Percentiles rank a stretch among this genome's conserved stretches.
Conservation (phyloP, 2,797 vertebrate species). For the Meda fulgida region DNA sequence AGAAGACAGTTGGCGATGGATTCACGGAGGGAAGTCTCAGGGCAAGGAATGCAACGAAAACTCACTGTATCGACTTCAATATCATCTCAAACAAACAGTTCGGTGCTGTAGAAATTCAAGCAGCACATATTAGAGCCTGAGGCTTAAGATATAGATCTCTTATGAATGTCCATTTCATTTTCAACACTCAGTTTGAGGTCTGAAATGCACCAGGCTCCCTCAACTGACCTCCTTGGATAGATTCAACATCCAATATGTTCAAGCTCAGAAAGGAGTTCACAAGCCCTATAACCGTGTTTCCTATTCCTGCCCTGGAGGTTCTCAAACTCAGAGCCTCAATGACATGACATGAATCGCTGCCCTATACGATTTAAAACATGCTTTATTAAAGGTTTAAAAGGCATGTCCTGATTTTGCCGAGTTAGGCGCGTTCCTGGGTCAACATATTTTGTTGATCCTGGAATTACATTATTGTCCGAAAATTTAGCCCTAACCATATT, state of each 20-base stretch:
- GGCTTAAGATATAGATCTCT: conserved; percentile 15
- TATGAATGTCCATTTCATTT: conserved; percentile 11
- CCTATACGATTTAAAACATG: not conserved
- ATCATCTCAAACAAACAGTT: conserved; percentile 35
- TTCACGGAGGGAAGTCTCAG: not conserved
- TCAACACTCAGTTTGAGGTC: conserved; percentile 19
- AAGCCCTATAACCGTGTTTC: not conserved
- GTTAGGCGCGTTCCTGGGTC: not conserved
- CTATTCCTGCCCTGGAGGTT: not conserved
- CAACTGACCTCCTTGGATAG: not conserved
- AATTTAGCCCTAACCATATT: not conserved
- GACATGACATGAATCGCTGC: not conserved
- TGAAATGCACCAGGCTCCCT: not conserved
- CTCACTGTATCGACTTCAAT: conserved; percentile 5
- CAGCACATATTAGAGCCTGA: not conserved
- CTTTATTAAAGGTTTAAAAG: not conserved
- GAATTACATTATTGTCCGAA: not conserved
- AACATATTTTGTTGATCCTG: not conserved
- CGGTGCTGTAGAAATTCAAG: conserved; percentile 7
- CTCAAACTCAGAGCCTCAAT: not conserved
- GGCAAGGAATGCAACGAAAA: not conserved
- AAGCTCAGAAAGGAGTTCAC: not conserved
- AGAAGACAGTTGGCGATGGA: conserved; percentile 10
- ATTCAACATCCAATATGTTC: not conserved
- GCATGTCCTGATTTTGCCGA: not conserved